A percentile compares a stretch with the other conserved stretches of the same genome.
Conservation (phyloP, 2,797 vertebrate species). For the Psittacula derbiana region DNA sequence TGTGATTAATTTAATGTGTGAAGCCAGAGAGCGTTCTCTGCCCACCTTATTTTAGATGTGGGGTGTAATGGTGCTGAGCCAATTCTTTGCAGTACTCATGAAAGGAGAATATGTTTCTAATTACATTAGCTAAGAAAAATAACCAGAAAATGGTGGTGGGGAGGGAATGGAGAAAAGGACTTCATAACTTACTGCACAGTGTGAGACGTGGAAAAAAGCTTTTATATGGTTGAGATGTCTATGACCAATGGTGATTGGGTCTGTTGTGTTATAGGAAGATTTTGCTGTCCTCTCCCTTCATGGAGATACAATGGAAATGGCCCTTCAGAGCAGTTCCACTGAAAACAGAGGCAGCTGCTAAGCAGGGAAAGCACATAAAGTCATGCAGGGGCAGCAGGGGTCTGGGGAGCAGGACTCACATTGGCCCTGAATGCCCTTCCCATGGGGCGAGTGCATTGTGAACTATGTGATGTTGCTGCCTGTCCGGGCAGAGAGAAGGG, state of each 20-base stretch:
- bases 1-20: background rate
- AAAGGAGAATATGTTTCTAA: background rate
- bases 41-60: background rate
- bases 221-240: background rate
- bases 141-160: background rate
- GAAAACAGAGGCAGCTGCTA: background rate
- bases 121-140: background rate
- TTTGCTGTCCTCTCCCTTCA: background rate
- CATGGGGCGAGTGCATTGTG: rapidly evolving
- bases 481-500: background rate
- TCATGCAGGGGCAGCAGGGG: background rate
- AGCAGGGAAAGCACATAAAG: background rate
- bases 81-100: background rate
- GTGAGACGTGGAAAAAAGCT: background rate
- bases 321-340: background rate
- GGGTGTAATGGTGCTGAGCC: background rate
- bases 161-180: background rate
- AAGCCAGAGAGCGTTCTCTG: background rate
- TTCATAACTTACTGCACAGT: background rate
- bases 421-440: background rate
- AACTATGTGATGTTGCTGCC: background rate
- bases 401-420: background rate
- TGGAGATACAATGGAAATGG: background rate
- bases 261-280: background rate
- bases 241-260: background rate